Evolutionary conservation across 1,140 invertebrate species (phyloP).

Genomic region (Lerema accius): DNA sequence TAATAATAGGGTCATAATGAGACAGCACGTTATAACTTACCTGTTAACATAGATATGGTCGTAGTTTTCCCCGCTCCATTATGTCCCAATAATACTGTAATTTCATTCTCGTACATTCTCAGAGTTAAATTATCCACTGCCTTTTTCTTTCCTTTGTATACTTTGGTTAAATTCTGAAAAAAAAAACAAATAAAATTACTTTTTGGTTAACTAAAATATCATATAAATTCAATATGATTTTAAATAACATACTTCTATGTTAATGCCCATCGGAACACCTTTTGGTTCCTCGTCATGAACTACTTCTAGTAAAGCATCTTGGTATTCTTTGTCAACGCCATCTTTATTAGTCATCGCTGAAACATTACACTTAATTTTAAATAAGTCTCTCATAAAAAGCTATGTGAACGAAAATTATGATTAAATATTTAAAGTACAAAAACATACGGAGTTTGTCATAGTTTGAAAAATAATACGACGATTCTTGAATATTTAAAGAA

Average conservation of each 20-base stretch:
- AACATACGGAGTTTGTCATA: too few relatives aligned
- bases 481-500: too few relatives aligned
- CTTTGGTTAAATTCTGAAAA: constrained; percentile 81
- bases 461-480: too few relatives aligned
- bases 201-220: too few relatives aligned
- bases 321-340: constrained; percentile 62
- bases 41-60: constrained; percentile 92
- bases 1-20: too few relatives aligned
- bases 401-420: too few relatives aligned
- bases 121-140: constrained; percentile 89
- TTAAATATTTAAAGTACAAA: too few relatives aligned
- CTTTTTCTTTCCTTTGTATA: constrained; percentile 73
- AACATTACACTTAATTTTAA: too few relatives aligned
- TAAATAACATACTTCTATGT: constrained; percentile 67
- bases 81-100: constrained; percentile 90
- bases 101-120: constrained; percentile 88
- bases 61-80: constrained; percentile 90
- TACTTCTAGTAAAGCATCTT: constrained; percentile 68
- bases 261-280: constrained; percentile 69
- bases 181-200: constrained; percentile 36
- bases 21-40: too few relatives aligned
- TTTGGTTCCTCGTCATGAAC: constrained; percentile 75
- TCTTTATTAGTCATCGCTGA: constrained; percentile 55
- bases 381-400: too few relatives aligned
- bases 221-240: too few relatives aligned